phyloP scores from a whole-genome alignment of 2,113 vertebrate species.

The Jacana jacana region DNA sequence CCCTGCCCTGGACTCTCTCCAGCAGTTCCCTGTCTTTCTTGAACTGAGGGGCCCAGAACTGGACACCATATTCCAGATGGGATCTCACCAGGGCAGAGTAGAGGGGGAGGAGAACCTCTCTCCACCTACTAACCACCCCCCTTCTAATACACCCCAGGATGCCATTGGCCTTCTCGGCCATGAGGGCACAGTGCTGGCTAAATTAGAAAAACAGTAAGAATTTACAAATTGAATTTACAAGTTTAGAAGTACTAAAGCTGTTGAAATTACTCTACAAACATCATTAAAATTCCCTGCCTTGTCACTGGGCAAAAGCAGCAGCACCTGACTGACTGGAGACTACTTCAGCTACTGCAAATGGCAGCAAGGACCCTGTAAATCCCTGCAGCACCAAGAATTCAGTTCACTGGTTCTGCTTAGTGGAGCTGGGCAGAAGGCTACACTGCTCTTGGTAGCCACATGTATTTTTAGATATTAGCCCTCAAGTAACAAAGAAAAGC shows the following conservation, averaged over 20 bases:
- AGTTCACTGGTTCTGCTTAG: background rate
- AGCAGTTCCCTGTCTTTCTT: too few relatives aligned
- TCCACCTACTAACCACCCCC: too few relatives aligned
- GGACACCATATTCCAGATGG: too few relatives aligned
- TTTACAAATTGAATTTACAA: background rate
- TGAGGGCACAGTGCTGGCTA: too few relatives aligned
- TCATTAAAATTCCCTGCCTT: background rate
- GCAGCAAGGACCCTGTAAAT: background rate
- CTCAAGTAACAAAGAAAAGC: background rate
- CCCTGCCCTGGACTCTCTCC: too few relatives aligned
- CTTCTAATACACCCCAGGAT: too few relatives aligned
- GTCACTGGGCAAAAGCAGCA: background rate
- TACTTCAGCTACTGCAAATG: background rate
- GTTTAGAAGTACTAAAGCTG: background rate
- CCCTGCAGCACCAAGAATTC: background rate
- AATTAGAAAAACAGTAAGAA: background rate
- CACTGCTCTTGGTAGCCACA: background rate
- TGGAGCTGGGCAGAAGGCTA: background rate
- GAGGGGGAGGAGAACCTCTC: too few relatives aligned
- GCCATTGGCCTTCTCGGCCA: too few relatives aligned
- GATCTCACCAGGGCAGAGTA: too few relatives aligned
- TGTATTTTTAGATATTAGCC: fast-evolving
- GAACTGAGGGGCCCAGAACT: too few relatives aligned
- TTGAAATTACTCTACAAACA: background rate
- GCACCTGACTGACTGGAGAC: background rate